Evolutionary conservation across 2,113 vertebrate species (phyloP).

Genomic region (Tupaia chinensis): DNA sequence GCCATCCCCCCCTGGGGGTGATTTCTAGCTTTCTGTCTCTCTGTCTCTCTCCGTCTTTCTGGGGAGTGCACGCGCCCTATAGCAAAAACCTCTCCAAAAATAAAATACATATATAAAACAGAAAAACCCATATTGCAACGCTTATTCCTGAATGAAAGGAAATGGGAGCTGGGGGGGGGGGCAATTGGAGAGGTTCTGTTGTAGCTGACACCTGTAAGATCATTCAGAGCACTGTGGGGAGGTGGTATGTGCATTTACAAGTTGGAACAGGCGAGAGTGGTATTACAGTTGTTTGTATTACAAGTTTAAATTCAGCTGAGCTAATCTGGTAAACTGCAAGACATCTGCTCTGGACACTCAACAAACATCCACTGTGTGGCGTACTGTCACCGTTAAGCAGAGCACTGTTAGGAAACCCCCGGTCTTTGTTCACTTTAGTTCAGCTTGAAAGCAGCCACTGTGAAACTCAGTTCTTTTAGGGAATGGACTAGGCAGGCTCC

Average conservation of each 20-base stretch:
- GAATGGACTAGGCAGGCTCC: rapidly evolving
- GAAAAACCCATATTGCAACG: neutral
- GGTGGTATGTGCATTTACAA: neutral
- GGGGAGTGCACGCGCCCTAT: no score
- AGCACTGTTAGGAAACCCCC: neutral
- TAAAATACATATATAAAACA: no score
- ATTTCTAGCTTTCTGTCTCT: no score
- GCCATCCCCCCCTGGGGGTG: no score
- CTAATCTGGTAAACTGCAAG: neutral
- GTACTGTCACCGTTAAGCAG: neutral
- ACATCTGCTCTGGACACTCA: neutral
- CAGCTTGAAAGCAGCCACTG: neutral
- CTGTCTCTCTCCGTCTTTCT: no score
- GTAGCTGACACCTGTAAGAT: neutral
- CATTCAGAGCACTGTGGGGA: neutral
- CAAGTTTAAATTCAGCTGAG: neutral
- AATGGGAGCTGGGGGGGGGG: neutral
- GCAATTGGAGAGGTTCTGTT: neutral
- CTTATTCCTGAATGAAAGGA: neutral
- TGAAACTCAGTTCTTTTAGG: rapidly evolving
- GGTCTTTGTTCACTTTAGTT: neutral
- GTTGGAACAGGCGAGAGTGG: neutral
- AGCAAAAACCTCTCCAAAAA: no score
- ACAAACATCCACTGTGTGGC: neutral
- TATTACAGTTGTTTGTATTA: neutral